Evolutionary conservation across 2,888 invertebrate species (phyloP).

Genomic region (Patella caerulea): DNA sequence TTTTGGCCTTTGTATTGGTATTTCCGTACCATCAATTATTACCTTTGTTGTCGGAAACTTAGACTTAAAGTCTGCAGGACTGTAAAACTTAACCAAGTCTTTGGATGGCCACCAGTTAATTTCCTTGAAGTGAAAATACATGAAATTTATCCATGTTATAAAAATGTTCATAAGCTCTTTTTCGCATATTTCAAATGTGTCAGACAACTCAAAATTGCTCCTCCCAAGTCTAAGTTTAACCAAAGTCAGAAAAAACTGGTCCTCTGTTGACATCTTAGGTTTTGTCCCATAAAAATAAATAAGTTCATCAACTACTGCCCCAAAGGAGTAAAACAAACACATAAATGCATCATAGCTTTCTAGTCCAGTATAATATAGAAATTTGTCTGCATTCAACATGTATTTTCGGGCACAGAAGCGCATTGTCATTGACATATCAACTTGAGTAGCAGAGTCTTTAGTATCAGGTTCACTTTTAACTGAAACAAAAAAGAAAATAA

Average conservation of each 20-base stretch:
- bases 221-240: slow-evolving; percentile 33
- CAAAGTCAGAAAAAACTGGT: slow-evolving; percentile 35
- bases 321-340: slow-evolving; percentile 20
- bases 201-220: slow-evolving; percentile 36
- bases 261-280: slow-evolving; percentile 24
- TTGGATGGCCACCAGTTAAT: too few species aligned
- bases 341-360: slow-evolving; percentile 15
- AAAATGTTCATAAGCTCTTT: slow-evolving; percentile 35
- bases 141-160: slow-evolving; percentile 42
- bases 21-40: too few species aligned
- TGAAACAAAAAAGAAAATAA: neutral
- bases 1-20: too few species aligned
- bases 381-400: neutral
- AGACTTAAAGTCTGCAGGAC: too few species aligned
- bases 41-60: too few species aligned
- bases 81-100: too few species aligned
- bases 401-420: neutral
- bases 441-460: neutral
- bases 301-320: slow-evolving; percentile 18
- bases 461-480: neutral
- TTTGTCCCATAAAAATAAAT: slow-evolving; percentile 24
- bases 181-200: slow-evolving; percentile 36
- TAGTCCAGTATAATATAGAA: slow-evolving; percentile 20
- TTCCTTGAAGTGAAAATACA: too few species aligned
- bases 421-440: neutral